Base-by-base conservation (phyloP, 2,888 invertebrate species). In the Xestia c-nigrum region DNA sequence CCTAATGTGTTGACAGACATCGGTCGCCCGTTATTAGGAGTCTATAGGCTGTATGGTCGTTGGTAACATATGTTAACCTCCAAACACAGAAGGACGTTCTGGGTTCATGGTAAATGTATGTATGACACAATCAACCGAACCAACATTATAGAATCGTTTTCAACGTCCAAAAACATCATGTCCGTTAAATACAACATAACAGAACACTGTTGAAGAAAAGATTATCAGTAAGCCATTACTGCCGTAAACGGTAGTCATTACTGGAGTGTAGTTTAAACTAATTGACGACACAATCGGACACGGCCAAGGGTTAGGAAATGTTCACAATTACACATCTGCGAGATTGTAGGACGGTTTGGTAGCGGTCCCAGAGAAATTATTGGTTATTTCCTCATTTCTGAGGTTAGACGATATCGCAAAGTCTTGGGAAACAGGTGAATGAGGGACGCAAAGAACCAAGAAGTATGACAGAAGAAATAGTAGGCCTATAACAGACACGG, bases 181-280 rank as follows among this genome's bases (percentile, higher is more conserved):
- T 70, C 47, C 52, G 47, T 14, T 19, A 74, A 78, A 71, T 59
- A 52, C 31, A 43, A 82, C 74, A 82, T 75, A 78, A 67, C 71
- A 78, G 72, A 78, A 69, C 67, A 65, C 7, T 59, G 52, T 12
- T 19, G 59, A 72, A 82, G 68, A 52, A 73, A 85, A 77, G 57
- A 64, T 80, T 71, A 86, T 75, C 76, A 63, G 72, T 75, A 63
- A 71, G 19, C 74, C 69, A 77, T 86, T 86, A 80, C 61, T 55
- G 38, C 46, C 47, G 59, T 79, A 73, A 67, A 75, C 73, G 71
- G 86, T 65, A 73, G 70, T 72, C 65, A 69, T 85, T 78, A 78
- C 57, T 24, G 55, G 43, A 40, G 57, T 61, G 50, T 65, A 74
- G 72, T 75, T 85, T 55, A 57, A 77, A 77, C 78, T 72, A 85